Percentiles rank a stretch among this genome's conserved stretches.
Evolutionary conservation across 2,113 vertebrate species (phyloP).

Genomic region (Tor tambroides): DNA sequence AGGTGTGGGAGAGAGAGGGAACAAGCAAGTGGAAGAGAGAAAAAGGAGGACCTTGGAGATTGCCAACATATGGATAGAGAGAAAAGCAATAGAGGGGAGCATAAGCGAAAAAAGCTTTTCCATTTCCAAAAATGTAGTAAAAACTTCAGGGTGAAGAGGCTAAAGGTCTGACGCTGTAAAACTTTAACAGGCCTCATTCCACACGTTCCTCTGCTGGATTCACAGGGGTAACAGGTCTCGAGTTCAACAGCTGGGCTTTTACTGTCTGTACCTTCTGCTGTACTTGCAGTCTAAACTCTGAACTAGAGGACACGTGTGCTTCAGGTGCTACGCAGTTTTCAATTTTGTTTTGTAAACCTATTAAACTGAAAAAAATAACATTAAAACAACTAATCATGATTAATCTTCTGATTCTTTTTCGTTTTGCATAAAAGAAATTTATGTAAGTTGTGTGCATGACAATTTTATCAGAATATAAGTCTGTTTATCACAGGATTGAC

Average conservation of each 20-base stretch:
- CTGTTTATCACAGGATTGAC: too few species aligned
- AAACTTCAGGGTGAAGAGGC: slow-evolving; percentile 49
- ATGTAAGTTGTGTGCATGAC: not conserved
- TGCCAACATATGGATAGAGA: slow-evolving; percentile 13
- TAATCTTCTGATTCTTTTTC: not conserved
- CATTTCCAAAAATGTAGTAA: slow-evolving; percentile 40
- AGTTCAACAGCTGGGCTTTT: slow-evolving; percentile 17
- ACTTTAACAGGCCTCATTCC: slow-evolving; percentile 55
- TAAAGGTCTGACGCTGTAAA: slow-evolving; percentile 53
- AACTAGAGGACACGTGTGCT: not conserved
- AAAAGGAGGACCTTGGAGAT: not conserved
- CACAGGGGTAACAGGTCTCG: not conserved
- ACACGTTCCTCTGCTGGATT: slow-evolving; percentile 13
- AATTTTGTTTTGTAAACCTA: not conserved
- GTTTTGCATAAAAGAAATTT: not conserved
- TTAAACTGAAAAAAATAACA: not conserved
- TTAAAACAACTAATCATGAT: not conserved
- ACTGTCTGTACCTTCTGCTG: not conserved
- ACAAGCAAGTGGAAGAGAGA: not conserved
- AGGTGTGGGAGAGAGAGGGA: slow-evolving; percentile 6
- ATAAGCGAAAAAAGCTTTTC: not conserved
- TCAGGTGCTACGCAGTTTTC: not conserved
- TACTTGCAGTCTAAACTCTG: not conserved
- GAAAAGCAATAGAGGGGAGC: not conserved
- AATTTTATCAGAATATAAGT: too few species aligned